Conservation (phyloP, 2,888 invertebrate species). For the Drosophila neonasuta region DNA sequence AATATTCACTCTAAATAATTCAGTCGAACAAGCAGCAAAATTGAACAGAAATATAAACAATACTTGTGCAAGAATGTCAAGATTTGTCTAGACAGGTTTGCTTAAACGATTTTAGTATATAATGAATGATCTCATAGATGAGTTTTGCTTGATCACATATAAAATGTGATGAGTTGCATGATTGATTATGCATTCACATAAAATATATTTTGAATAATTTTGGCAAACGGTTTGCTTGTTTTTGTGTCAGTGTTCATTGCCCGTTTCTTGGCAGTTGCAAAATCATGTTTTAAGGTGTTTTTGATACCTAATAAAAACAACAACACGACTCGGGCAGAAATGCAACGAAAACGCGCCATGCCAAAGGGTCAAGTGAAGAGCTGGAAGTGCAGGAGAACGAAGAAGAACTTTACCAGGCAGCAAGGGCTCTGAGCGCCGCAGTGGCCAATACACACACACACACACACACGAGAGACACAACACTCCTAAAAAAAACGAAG, state of each 20-base stretch:
- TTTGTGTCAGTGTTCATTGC: slow-evolving; percentile 57
- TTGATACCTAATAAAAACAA: slow-evolving; percentile 79
- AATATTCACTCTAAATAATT: background rate
- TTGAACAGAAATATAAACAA: background rate
- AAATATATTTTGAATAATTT: slow-evolving; percentile 1
- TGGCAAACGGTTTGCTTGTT: background rate
- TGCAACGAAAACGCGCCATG: slow-evolving; percentile 66
- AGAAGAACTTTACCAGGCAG: slow-evolving; percentile 30
- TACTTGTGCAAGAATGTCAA: background rate
- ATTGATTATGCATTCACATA: background rate
- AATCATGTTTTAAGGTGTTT: slow-evolving; percentile 79
- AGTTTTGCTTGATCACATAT: background rate
- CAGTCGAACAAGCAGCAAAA: background rate
- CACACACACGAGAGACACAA: slow-evolving; percentile 2
- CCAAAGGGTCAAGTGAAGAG: slow-evolving; percentile 60
- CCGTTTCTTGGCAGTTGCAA: slow-evolving; percentile 68
- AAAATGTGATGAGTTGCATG: background rate
- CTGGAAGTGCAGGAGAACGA: slow-evolving; percentile 23
- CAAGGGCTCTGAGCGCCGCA: slow-evolving; percentile 56
- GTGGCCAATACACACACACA: slow-evolving; percentile 36
- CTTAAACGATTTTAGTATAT: background rate
- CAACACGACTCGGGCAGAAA: slow-evolving; percentile 56
- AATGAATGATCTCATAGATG: slow-evolving; percentile 12
- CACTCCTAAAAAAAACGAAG: slow-evolving; percentile 2
- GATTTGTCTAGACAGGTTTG: slow-evolving; percentile 3